Evolutionary conservation across 2,888 invertebrate species (phyloP).

Genomic region (Carterocephalus palaemon): DNA sequence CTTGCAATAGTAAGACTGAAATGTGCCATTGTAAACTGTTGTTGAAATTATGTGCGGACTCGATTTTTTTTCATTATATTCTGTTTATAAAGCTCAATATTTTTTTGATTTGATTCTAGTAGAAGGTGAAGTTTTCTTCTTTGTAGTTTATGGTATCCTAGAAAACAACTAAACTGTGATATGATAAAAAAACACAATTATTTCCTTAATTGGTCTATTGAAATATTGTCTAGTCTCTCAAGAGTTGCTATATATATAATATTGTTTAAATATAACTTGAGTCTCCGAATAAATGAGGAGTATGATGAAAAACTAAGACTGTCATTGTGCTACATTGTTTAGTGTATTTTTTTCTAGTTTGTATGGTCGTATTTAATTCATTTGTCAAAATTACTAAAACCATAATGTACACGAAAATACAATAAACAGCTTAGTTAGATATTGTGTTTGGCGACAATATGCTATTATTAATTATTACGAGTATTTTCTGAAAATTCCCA

Average conservation of each 20-base stretch:
- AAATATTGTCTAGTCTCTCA: conserved; percentile 20
- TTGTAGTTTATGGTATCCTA: no score
- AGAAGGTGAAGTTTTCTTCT: no score
- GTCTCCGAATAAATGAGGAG: conserved; percentile 12
- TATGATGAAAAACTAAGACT: conserved; percentile 23
- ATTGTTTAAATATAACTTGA: conserved; percentile 15
- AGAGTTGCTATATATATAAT: conserved; percentile 21
- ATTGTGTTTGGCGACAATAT: no score
- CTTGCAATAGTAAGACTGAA: conserved; percentile 14
- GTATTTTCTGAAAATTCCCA: no score
- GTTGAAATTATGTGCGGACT: conserved; percentile 4
- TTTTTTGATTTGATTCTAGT: no score
- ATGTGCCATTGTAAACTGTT: conserved; percentile 12
- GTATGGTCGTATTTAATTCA: conserved; percentile 7
- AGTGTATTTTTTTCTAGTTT: conserved; percentile 4
- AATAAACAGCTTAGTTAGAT: no score
- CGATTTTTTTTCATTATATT: conserved; percentile 2
- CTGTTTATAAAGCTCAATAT: conserved; percentile 2
- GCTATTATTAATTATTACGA: no score
- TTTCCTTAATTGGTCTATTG: conserved; percentile 11
- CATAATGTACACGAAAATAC: no score
- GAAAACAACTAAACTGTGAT: conserved; percentile 8
- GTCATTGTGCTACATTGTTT: conserved; percentile 19
- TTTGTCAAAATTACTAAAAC: conserved; percentile 8
- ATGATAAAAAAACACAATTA: conserved; percentile 1